Conservation (phyloP, 2,888 invertebrate genomes). For the Blastobasis lacticolella region DNA sequence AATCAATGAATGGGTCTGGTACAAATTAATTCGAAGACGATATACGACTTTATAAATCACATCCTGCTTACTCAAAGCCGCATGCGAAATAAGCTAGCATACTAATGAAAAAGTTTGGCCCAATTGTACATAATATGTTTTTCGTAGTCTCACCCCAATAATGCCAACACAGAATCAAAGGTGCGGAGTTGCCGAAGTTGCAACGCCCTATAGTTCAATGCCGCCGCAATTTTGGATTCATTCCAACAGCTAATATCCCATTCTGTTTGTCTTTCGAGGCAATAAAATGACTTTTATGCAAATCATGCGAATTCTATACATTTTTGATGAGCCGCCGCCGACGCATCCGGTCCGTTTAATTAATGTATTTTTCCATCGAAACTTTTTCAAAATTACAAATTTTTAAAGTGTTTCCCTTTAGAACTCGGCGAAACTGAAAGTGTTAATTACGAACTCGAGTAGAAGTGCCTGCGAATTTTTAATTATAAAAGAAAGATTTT, state of each 20-base stretch:
- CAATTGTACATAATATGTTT: too few relatives aligned
- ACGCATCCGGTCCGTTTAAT: constrained; percentile 62
- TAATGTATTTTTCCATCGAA: constrained; percentile 68
- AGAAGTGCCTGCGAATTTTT: too few relatives aligned
- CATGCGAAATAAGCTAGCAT: not conserved
- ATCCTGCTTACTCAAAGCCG: not conserved
- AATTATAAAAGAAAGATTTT: too few relatives aligned
- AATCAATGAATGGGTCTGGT: too few relatives aligned
- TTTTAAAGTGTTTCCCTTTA: constrained; percentile 34
- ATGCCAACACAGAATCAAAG: not conserved
- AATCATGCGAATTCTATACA: constrained; percentile 74
- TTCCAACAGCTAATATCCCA: constrained; percentile 68
- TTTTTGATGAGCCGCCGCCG: constrained; percentile 67
- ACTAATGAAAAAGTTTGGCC: not conserved
- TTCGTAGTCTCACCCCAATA: too few relatives aligned
- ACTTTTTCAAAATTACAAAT: constrained; percentile 47
- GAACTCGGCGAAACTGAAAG: constrained; percentile 4
- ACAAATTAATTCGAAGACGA: not conserved
- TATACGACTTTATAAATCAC: not conserved
- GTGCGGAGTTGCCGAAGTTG: constrained; percentile 1
- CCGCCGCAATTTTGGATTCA: constrained; percentile 51
- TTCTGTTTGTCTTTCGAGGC: constrained; percentile 73
- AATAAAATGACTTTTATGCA: constrained; percentile 75
- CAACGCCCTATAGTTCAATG: constrained; percentile 14
- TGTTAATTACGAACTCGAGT: constrained; percentile 4